Conservation (phyloP, 2,888 invertebrate species). For the Aporophyla lueneburgensis region DNA sequence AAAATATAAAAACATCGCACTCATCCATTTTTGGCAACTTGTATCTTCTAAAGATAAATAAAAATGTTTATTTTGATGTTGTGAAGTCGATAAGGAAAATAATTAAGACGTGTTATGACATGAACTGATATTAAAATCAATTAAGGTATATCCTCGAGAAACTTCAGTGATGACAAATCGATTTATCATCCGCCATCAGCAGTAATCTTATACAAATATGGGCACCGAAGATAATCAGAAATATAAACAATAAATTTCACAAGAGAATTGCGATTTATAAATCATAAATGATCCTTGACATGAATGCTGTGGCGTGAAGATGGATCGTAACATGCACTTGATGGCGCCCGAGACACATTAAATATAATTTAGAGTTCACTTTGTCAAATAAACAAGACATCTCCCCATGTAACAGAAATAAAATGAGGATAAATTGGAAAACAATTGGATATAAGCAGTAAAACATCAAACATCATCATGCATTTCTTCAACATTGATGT, state of each 20-base stretch:
- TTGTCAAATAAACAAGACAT: conserved; percentile 17
- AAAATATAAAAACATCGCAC: conserved; percentile 2
- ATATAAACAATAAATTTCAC: conserved; percentile 68
- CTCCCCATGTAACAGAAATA: not conserved
- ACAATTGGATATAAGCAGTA: conserved; percentile 8
- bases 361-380: conserved; percentile 25
- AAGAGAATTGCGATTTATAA: conserved; percentile 67
- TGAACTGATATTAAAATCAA: conserved; percentile 63
- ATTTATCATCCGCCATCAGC: conserved; percentile 66
- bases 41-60: conserved; percentile 33
- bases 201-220: conserved; percentile 70
- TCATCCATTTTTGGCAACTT: not conserved
- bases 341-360: conserved; percentile 20
- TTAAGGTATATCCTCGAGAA: conserved; percentile 45
- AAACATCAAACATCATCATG: not conserved
- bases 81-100: conserved; percentile 53
- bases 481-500: not conserved
- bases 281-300: conserved; percentile 76
- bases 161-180: conserved; percentile 56
- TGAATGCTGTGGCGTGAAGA: conserved; percentile 65
- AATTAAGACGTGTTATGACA: conserved; percentile 61
- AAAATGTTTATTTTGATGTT: conserved; percentile 43
- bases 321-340: conserved; percentile 55
- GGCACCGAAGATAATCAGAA: conserved; percentile 63
- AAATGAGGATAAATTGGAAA: not conserved